Base-by-base conservation (phyloP, 2,113 vertebrate genomes). In the Brachypodius melanocephalos region DNA sequence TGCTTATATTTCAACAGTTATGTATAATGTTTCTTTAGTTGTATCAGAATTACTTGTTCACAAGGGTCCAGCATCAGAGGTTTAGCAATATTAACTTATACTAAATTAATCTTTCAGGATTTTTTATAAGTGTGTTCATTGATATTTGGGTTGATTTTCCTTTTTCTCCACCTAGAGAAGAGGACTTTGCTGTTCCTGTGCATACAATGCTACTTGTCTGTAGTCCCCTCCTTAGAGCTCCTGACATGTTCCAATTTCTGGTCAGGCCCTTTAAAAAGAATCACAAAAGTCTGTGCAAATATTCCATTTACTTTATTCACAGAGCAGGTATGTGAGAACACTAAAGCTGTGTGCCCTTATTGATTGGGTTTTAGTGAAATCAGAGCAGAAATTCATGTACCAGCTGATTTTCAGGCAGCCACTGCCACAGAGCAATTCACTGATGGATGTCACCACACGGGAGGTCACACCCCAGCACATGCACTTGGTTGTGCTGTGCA, bases 351-450 rank as follows among this genome's bases (percentile, higher is more conserved):
- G 48, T 90, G 94, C 85, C 79, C 88, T 88, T 83, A 91, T 91
- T 77, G 93, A 96, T 92, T 90, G 63, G 71, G 55, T 78, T 95
- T 94, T 95, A 96, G 63, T 43, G 76, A 94, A 95, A 94, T 93
- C 94, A 76, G 78, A 77, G 88, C 59, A 88, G 81, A 96, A 96
- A 96, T 94, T 85, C 87, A 49, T 89, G 85, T 85, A 71, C 63
- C 85, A 91, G 85, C 22, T 78, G 82, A 94, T 88, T 93, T 96
- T 94, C 79, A 93, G 95, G 36, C 68, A 93, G 90, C 71, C 10
- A 4, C 89, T 66, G 73, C 58, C 74, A 69, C 49, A 63, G 81
- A 96, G 76, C 75, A 89, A 88, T 93, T 83, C 85, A 69, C 74
- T 95, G 91, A 94, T 51, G 90, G 91, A 91, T 96, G 92, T 90